Conservation (phyloP, 2,797 vertebrate species). For the Cottoperca gobio region DNA sequence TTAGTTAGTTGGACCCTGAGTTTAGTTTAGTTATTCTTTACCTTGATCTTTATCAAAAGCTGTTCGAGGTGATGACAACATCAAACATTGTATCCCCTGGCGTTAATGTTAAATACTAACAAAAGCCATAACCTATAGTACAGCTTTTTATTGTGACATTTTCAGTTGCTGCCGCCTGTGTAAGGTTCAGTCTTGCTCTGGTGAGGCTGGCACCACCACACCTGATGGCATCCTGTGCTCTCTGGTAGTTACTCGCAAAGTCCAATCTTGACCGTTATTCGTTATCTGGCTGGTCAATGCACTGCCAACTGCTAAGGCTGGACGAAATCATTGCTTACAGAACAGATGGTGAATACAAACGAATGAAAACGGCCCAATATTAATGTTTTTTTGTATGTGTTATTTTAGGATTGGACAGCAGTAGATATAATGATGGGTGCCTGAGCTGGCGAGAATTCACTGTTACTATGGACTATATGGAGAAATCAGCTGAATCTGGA, state of each 20-base stretch:
- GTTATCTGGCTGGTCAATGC: background rate
- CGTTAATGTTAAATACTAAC: background rate
- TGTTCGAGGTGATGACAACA: background rate
- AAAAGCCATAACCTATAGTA: background rate
- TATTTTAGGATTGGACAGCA: slow-evolving; percentile 93
- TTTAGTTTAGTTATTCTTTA: background rate
- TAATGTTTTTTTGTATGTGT: background rate
- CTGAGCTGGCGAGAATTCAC: slow-evolving; percentile 94
- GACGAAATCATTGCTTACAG: background rate
- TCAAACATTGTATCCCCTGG: background rate
- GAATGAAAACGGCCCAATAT: background rate
- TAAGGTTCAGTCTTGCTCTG: slow-evolving; percentile 91
- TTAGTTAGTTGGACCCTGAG: background rate
- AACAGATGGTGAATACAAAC: background rate
- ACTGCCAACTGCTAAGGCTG: background rate
- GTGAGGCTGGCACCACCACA: slow-evolving; percentile 77
- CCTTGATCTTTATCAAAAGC: background rate
- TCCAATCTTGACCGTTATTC: background rate
- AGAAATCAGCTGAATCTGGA: slow-evolving; percentile 88
- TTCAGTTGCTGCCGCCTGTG: slow-evolving; percentile 92
- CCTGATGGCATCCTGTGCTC: slow-evolving; percentile 96
- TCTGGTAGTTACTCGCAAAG: slow-evolving; percentile 81
- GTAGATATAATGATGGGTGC: slow-evolving; percentile 97
- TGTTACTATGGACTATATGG: slow-evolving; percentile 94
- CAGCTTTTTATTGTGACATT: background rate